These are phyloP conservation scores for Simalia tracyae DNA, from an alignment of 2,797 vertebrate genomes.

Conservation along the genomic window DNA sequence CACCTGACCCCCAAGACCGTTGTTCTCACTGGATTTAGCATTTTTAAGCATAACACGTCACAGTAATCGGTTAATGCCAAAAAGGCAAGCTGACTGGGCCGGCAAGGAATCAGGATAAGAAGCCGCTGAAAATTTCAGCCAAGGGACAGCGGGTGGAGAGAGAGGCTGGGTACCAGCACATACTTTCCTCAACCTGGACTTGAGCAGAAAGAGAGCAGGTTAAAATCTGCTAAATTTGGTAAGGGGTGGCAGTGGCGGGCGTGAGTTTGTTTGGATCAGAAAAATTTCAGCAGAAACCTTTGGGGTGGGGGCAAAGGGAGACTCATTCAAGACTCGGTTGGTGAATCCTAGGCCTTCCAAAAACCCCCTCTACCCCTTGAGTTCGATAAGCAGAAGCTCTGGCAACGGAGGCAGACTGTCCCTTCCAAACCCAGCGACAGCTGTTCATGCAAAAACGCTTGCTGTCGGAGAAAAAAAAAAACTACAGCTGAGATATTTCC, in stretches of 20 bases:
- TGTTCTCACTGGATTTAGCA: neutral
- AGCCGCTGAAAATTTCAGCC: neutral
- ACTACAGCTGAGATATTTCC: neutral
- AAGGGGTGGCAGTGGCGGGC: neutral
- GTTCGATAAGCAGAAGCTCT: neutral
- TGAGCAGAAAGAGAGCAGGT: too few relatives aligned
- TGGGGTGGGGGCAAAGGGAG: neutral
- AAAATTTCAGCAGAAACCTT: neutral
- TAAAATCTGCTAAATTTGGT: neutral
- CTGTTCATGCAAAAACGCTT: neutral
- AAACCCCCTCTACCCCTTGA: too few relatives aligned
- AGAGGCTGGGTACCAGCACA: too few relatives aligned
- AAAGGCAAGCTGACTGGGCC: conserved; percentile 3
- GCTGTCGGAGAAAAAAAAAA: neutral
- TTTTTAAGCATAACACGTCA: conserved; percentile 2
- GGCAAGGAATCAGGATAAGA: neutral
- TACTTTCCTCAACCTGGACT: neutral
- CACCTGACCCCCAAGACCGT: neutral
- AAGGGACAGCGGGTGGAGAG: neutral
- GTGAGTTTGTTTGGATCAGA: neutral
- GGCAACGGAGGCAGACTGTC: neutral
- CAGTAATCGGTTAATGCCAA: conserved; percentile 1
- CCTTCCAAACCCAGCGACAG: neutral
- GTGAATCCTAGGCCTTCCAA: too few relatives aligned
- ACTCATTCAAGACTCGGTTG: neutral